phyloP scores from a whole-genome alignment of 2,113 vertebrate genomes.

The Vulpes ferrilata region DNA sequence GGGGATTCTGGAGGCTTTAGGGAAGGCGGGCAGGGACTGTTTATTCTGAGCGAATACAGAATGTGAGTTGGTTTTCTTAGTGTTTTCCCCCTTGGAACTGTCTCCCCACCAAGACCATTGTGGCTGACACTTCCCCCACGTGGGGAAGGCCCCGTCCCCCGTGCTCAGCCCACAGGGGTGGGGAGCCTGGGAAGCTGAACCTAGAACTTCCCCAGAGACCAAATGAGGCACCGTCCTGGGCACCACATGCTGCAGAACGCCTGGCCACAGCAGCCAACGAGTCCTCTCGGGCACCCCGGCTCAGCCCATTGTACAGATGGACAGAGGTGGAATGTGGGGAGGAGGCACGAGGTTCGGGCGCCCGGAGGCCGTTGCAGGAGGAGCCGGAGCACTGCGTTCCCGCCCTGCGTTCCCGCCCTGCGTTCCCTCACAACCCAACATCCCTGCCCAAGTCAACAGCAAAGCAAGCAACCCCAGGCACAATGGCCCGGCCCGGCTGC shows the following conservation, averaged over 20 bases:
- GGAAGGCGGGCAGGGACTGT: neutral
- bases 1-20: neutral
- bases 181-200: neutral
- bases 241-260: neutral
- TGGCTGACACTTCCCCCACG: conserved; percentile 1
- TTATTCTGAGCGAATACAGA: conserved; percentile 55
- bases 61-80: neutral
- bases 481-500: neutral
- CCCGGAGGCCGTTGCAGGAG: neutral
- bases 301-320: neutral
- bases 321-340: neutral
- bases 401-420: neutral
- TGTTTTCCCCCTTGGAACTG: conserved; percentile 33
- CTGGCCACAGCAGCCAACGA: neutral
- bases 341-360: neutral
- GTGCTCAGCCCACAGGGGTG: neutral
- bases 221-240: neutral
- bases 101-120: neutral
- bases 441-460: neutral
- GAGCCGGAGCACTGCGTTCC: neutral
- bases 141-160: neutral
- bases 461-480: conserved; percentile 16
- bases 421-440: neutral
- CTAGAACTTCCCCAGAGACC: neutral
- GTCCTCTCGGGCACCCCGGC: neutral